Conservation (phyloP, 1,140 invertebrate genomes). For the Onthophagus taurus region DNA sequence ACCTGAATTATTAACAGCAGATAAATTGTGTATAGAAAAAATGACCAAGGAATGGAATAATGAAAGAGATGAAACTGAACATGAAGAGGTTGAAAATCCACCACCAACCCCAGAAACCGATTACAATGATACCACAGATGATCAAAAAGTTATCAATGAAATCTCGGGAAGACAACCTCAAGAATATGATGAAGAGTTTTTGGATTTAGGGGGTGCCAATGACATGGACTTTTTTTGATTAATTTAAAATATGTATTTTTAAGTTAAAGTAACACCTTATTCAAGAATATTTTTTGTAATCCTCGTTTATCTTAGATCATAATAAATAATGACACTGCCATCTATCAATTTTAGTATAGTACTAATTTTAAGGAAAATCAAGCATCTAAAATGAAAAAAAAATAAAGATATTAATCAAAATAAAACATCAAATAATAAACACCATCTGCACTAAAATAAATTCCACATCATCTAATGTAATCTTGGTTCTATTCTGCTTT, state of each 20-base stretch:
- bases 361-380: constrained; percentile 22
- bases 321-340: neutral
- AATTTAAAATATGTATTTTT: constrained; percentile 6
- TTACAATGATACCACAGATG: constrained; percentile 59
- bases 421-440: constrained; percentile 13
- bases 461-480: constrained; percentile 27
- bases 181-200: constrained; percentile 55
- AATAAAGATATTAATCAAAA: constrained; percentile 1
- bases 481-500: constrained; percentile 32
- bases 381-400: constrained; percentile 24
- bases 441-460: constrained; percentile 25
- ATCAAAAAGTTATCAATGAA: constrained; percentile 34
- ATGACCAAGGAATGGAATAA: constrained; percentile 40
- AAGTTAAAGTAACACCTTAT: neutral
- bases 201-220: constrained; percentile 56
- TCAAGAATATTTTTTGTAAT: neutral
- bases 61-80: constrained; percentile 40
- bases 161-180: neutral
- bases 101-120: constrained; percentile 68
- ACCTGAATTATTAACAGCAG: constrained; percentile 46
- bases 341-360: neutral
- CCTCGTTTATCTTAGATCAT: neutral
- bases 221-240: constrained; percentile 64
- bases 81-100: constrained; percentile 57
- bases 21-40: constrained; percentile 42